These are phyloP conservation scores for Ardeotis arabs DNA, from an alignment of 2,113 vertebrate genomes.

Conservation along the genomic window DNA sequence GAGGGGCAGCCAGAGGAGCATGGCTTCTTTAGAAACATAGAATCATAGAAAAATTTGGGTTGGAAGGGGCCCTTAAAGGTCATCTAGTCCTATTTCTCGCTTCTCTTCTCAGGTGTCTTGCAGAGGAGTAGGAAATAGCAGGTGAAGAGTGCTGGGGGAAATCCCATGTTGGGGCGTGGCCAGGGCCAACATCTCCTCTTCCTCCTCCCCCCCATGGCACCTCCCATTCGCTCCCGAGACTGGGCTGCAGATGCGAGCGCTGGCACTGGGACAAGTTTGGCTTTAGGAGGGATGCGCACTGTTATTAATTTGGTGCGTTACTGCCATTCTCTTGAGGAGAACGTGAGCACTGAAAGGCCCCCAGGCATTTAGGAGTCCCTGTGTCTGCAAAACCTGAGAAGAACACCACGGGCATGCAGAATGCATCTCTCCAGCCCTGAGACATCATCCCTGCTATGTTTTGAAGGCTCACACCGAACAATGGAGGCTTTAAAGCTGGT, in stretches of 20 bases:
- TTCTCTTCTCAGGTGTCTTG: not conserved
- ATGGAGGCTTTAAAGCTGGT: not conserved
- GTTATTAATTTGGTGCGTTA: not conserved
- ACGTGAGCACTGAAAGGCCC: accelerated
- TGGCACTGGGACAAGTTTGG: not conserved
- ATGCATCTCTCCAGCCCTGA: not conserved
- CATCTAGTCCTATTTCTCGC: not conserved
- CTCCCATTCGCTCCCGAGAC: accelerated
- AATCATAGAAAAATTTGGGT: no score
- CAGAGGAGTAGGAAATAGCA: not conserved
- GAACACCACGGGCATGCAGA: not conserved
- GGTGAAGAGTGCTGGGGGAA: not conserved
- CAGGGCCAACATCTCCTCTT: not conserved
- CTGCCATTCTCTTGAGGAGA: not conserved
- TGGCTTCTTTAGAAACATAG: not conserved
- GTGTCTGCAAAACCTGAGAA: not conserved
- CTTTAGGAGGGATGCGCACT: accelerated
- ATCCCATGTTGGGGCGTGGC: accelerated
- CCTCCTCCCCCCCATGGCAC: not conserved
- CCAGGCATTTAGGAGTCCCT: accelerated
- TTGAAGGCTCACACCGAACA: not conserved
- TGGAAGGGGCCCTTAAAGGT: no score
- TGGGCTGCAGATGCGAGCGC: not conserved
- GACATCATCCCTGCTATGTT: not conserved
- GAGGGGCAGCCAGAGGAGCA: not conserved